Evolutionary conservation across 2,113 vertebrate species (phyloP).

Genomic region (Paraplagusia blochii): DNA sequence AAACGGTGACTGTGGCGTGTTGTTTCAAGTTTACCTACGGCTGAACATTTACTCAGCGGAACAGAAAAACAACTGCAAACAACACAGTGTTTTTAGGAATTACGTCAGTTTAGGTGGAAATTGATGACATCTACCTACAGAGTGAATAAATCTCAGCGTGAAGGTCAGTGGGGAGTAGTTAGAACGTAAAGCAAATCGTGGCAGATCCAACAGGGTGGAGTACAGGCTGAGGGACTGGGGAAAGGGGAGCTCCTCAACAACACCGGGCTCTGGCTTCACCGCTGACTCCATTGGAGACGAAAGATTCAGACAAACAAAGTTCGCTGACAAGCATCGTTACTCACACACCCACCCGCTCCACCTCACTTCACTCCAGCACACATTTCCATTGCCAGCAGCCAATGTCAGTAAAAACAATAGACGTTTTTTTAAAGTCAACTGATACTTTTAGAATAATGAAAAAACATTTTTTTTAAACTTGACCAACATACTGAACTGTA

Average conservation of each 20-base stretch:
- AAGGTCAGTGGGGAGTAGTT: conserved; percentile 5
- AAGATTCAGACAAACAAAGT: conserved; percentile 47
- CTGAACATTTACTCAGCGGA: neutral
- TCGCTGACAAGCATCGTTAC: conserved; percentile 43
- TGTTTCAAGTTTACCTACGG: neutral
- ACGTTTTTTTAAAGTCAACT: conserved; percentile 11
- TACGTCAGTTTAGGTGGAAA: neutral
- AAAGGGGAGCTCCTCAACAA: neutral
- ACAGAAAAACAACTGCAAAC: neutral
- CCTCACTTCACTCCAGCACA: conserved; percentile 2
- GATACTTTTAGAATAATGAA: neutral
- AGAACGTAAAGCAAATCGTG: conserved; percentile 22
- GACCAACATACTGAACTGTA: no score
- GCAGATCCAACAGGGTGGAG: neutral
- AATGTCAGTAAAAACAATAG: conserved; percentile 23
- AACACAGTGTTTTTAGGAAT: no score
- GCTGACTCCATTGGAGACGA: conserved; percentile 30
- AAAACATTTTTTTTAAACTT: neutral
- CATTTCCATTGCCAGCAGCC: conserved; percentile 43
- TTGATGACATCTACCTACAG: conserved; percentile 1
- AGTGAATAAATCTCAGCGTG: neutral
- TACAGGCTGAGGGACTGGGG: neutral
- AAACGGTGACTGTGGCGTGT: neutral
- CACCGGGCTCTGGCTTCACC: conserved; percentile 1
- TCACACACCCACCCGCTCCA: conserved; percentile 34